Evolutionary conservation across 2,113 vertebrate species (phyloP).

Genomic region (Terrapene triunguis): DNA sequence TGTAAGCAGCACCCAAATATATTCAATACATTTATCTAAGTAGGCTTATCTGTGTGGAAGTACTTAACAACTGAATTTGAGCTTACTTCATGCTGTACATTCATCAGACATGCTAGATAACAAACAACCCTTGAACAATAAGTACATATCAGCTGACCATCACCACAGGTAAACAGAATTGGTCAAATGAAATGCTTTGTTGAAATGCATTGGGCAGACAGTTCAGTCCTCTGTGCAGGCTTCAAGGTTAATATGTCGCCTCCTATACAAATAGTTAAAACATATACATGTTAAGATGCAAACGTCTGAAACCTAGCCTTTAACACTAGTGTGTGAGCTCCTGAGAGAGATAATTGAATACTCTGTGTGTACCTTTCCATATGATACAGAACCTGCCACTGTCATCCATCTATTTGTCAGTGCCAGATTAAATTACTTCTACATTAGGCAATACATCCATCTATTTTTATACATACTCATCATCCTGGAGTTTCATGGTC

Average conservation of each 20-base stretch:
- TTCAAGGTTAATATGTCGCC: background rate
- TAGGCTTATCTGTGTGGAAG: background rate
- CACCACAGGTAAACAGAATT: background rate
- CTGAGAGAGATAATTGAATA: background rate
- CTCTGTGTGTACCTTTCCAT: background rate
- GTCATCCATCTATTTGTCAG: background rate
- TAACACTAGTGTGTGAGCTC: rapidly evolving
- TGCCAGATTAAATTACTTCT: background rate
- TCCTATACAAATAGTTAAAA: background rate
- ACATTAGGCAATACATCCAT: background rate
- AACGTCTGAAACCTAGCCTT: background rate
- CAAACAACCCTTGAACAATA: background rate
- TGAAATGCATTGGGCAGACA: background rate
- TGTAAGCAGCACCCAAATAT: background rate
- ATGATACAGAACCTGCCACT: rapidly evolving
- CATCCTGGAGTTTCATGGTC: slow-evolving; percentile 9
- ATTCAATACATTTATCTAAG: background rate
- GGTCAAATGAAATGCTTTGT: background rate
- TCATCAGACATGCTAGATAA: background rate
- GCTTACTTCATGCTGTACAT: background rate
- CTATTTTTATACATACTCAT: background rate
- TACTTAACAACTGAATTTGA: background rate
- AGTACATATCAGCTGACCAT: background rate
- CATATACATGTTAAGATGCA: rapidly evolving
- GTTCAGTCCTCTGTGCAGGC: background rate